Evolutionary conservation across 1,140 invertebrate genomes (phyloP).

Genomic region (Diprion similis): DNA sequence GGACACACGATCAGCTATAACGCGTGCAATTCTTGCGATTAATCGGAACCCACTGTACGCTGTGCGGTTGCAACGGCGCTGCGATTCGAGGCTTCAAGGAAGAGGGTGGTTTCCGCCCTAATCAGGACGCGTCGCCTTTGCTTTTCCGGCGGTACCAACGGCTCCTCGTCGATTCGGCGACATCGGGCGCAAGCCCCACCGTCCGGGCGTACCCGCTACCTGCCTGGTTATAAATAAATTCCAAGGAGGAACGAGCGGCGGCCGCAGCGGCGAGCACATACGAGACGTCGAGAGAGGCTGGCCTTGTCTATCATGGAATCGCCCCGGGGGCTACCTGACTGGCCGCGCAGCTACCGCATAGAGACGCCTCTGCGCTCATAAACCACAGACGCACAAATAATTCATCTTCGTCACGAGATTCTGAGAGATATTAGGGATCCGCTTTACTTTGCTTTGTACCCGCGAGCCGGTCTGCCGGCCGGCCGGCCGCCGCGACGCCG

Average conservation of each 20-base stretch:
- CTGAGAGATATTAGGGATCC: constrained; percentile 28
- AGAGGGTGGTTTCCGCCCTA: too few relatives aligned
- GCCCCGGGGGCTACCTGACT: constrained; percentile 59
- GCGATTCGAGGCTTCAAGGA: too few relatives aligned
- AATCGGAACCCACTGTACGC: too few relatives aligned
- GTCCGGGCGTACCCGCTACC: not conserved
- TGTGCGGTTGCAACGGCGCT: too few relatives aligned
- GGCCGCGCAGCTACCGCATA: constrained; percentile 58
- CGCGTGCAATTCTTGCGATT: too few relatives aligned
- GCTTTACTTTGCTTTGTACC: constrained; percentile 8
- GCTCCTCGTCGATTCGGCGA: too few relatives aligned
- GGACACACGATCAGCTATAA: too few relatives aligned
- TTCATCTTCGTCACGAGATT: constrained; percentile 52
- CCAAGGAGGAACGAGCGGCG: constrained; percentile 2
- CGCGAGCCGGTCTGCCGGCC: not conserved
- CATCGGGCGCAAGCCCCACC: not conserved
- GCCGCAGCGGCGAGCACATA: constrained; percentile 12
- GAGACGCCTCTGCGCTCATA: constrained; percentile 42
- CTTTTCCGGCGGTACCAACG: too few relatives aligned
- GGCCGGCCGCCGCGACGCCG: not conserved
- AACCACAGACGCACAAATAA: constrained; percentile 42
- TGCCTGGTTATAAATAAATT: constrained; percentile 10
- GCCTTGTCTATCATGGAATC: constrained; percentile 64
- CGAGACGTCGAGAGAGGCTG: constrained; percentile 50
- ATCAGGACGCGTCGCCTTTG: too few relatives aligned